Base-by-base conservation (phyloP, 2,888 invertebrate genomes). In the Xiphydria camelus region DNA sequence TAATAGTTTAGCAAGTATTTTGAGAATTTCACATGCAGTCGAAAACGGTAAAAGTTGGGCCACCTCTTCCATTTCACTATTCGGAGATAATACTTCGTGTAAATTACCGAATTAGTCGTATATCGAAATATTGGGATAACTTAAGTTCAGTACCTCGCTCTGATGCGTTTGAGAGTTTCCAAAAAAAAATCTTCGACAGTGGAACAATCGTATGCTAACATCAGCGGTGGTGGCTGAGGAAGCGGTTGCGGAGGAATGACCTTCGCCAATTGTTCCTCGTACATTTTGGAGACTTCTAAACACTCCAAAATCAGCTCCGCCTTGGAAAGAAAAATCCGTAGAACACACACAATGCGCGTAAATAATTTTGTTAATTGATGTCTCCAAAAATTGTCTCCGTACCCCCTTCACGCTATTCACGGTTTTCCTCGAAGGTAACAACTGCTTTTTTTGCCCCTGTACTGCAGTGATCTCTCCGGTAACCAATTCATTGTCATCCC, bases 291-390 rank as follows among this genome's bases (percentile, higher is more conserved):
- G 38, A 93, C 81, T 45, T 91, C 89, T 41, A 99, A 75, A 57
- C 94, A 95, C 75, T 98, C 97, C 62, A 96, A 79, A 55, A 99
- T 85, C 39, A 88, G 85, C 73, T 98, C 98, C 19, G 95, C 93
- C 84, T 84, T 50, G 35, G 6, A 45, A 47, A n/a, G n/a, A n/a
- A n/a, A n/a, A n/a, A n/a, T n/a, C n/a, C n/a, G n/a, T n/a, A n/a
- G n/a, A n/a, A n/a, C n/a, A n/a, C n/a, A n/a, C 9, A 37, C 32
- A 50, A 32, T 29, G 12, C 9, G 12, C 14, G 39, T 22, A 17
- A 9, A 46, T 33, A 35, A 10, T 15, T 10, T 20, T 12, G 10
- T 26, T 18, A 6, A 4, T 29, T 9, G 37, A 25, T 17, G 17
- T 10, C 32, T 20, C n/a, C n/a, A 15, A 9, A 26, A 12, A 9